Evolutionary conservation across 2,888 invertebrate genomes (phyloP), one percentile per base, ranked within the genome.

Genomic region (Athalia rosae): DNA sequence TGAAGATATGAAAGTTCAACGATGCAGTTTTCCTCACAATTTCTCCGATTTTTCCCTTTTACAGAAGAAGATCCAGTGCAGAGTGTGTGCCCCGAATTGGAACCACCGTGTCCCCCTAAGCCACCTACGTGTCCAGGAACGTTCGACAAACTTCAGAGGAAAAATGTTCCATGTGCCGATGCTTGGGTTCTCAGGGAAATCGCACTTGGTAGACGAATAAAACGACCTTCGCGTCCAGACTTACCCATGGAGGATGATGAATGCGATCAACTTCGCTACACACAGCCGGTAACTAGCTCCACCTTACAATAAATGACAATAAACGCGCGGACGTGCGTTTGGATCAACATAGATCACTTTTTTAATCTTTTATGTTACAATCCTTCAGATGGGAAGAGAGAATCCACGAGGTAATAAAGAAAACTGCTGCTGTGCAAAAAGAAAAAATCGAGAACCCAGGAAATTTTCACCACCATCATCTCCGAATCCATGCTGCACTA

Each of bases 131-230:
- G 74, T 62, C 74, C 74, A n/a, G 74, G 74, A 74, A 62, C 61
- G 28, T 74, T 61, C 41, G 74, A 74, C 48, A 41, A 7, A 50
- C n/a, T 62, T 48, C 47, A 9, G 3, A 74, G 61, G 41, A 15
- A 13, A 28, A 74, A 61, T 15, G 61, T 74, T 61, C 7, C 74
- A 41, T 74, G 74, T 13, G 59, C 74, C n/a, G 62, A 41, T 15
- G 74, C 61, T 41, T 11, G 28, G 6, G 61, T 61, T 15, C 59
- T 74, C 3, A 47, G 74, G 2, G 74, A 74, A 61, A 74, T 74
- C 8, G 74, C 74, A 5, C 74, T 74, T 48, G 74, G 74, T n/a
- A 58, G 74, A 74, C 50, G 61, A 45, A 61, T 74, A 11, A 7
- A 1, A 15, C 45, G 50, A 48, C 62, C 74, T 4, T 28, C 28